phyloP scores from a whole-genome alignment of 23 tunicate species.

The Botrylloides violaceus region DNA sequence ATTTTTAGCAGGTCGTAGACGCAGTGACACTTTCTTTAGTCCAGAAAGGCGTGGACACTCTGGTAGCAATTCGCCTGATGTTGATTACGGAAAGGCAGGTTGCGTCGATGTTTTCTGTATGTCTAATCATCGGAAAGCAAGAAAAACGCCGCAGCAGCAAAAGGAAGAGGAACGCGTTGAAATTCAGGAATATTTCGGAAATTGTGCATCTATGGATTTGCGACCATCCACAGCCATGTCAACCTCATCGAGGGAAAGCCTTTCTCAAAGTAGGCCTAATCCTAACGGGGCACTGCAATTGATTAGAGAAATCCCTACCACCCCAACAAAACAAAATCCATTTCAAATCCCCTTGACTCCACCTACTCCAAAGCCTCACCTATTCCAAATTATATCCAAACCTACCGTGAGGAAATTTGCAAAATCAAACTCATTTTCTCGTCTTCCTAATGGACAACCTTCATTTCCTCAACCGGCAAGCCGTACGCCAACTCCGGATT shows the following conservation, averaged over 20 bases:
- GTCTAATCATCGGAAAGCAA: background rate
- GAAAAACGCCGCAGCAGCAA: background rate
- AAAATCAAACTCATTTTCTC: background rate
- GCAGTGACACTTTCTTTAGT: background rate
- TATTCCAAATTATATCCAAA: background rate
- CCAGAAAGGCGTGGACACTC: background rate
- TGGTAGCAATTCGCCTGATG: background rate
- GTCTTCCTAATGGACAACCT: background rate
- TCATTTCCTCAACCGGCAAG: background rate
- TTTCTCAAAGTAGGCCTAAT: background rate
- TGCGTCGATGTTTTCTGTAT: background rate
- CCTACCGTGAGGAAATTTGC: background rate
- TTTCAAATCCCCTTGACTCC: background rate
- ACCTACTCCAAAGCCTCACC: background rate
- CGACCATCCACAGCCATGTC: background rate
- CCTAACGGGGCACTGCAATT: background rate
- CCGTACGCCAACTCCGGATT: background rate
- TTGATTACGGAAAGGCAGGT: background rate
- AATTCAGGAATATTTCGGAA: background rate
- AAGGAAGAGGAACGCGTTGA: background rate
- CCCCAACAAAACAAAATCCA: background rate
- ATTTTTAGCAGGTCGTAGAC: background rate
- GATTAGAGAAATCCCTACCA: background rate
- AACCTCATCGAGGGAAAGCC: background rate
- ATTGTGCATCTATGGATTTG: background rate